Percentiles rank a stretch among this genome's conserved stretches.
Conservation (phyloP, 2,888 invertebrate genomes). For the Unio delphinus region DNA sequence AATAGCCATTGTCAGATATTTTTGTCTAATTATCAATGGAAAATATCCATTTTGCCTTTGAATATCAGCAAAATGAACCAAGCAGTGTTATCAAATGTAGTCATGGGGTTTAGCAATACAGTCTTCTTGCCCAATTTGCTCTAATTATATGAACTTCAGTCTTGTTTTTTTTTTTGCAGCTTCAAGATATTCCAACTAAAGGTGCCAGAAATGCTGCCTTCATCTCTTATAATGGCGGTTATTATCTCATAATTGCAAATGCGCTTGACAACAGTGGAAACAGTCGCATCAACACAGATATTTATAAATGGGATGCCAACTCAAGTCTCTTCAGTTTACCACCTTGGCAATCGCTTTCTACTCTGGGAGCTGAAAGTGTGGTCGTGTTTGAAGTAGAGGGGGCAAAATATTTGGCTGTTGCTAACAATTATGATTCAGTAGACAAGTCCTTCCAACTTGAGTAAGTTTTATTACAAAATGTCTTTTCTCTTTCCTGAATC, state of each 20-base stretch:
- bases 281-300: conserved; percentile 48
- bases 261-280: conserved; percentile 54
- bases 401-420: conserved; percentile 56
- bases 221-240: conserved; percentile 39
- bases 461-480: conserved; percentile 27
- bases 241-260: conserved; percentile 60
- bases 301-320: conserved; percentile 60
- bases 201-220: conserved; percentile 60
- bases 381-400: conserved; percentile 48
- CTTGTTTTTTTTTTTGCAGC: conserved; percentile 32
- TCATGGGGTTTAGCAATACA: neutral
- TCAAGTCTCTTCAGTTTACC: conserved; percentile 40
- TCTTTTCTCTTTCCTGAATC: no score
- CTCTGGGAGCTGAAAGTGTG: conserved; percentile 56
- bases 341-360: conserved; percentile 52
- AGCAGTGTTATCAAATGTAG: no score
- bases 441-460: conserved; percentile 45
- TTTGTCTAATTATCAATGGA: no score
- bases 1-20: no score
- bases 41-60: no score
- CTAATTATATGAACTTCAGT: neutral
- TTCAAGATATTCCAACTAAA: conserved; percentile 59
- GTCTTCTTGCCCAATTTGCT: neutral
- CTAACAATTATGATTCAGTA: conserved; percentile 58
- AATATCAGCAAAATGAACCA: no score